phyloP scores from a whole-genome alignment of 2,797 vertebrate species.

The Myotis vivesi region DNA sequence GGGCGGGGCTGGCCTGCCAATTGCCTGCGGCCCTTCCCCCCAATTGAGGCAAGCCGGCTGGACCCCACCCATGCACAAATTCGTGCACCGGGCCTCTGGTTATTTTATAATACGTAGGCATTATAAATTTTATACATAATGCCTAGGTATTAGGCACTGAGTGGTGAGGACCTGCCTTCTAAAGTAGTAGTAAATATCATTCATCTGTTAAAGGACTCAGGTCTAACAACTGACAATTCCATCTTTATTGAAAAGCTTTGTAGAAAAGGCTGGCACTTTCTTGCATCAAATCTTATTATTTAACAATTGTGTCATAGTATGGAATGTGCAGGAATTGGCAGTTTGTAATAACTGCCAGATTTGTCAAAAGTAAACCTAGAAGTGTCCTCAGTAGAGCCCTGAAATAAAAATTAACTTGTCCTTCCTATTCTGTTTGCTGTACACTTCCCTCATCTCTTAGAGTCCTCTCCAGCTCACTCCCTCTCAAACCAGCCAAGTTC shows the following conservation, averaged over 20 bases:
- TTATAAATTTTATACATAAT: no score
- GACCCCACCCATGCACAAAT: no score
- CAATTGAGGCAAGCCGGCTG: no score
- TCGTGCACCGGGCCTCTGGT: not conserved
- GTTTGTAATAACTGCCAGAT: not conserved
- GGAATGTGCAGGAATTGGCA: not conserved
- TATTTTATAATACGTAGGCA: not conserved
- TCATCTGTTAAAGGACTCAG: not conserved
- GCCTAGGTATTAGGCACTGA: not conserved
- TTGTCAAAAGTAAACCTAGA: not conserved
- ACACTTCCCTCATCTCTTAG: not conserved
- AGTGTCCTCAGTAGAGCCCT: not conserved
- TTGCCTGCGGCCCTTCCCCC: no score
- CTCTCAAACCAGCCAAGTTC: not conserved
- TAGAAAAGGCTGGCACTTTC: not conserved
- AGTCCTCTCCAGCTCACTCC: not conserved
- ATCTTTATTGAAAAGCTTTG: not conserved
- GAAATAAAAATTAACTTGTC: not conserved
- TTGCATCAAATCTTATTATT: not conserved
- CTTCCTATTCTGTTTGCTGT: not conserved
- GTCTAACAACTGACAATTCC: not conserved
- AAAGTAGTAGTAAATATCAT: conserved; percentile 3
- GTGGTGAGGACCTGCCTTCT: not conserved
- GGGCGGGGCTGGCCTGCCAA: no score
- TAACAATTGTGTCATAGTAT: not conserved